phyloP scores from a whole-genome alignment of 2,888 invertebrate species.

The Dryocosmus kuriphilus region DNA sequence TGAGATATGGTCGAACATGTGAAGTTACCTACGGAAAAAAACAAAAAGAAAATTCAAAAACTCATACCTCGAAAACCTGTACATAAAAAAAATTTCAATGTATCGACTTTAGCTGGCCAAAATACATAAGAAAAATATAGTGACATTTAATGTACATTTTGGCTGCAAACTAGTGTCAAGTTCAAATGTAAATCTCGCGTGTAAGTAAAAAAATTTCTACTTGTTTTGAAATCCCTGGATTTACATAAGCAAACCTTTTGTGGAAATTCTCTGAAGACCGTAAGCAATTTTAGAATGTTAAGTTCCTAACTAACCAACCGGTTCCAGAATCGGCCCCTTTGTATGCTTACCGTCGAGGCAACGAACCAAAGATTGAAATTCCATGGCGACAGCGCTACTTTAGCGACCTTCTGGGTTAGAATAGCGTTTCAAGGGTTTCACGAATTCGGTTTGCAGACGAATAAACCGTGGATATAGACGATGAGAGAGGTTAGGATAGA shows the following conservation, averaged over 20 bases:
- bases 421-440: constrained; percentile 51
- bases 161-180: too few species aligned
- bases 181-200: too few species aligned
- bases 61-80: too few species aligned
- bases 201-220: too few species aligned
- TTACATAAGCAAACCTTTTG: background rate
- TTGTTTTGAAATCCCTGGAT: background rate
- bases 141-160: too few species aligned
- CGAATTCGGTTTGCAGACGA: constrained; percentile 54
- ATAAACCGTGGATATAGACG: constrained; percentile 58
- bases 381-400: constrained; percentile 43
- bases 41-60: too few species aligned
- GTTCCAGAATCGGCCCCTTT: constrained; percentile 51
- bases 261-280: too few species aligned
- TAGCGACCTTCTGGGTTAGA: constrained; percentile 42
- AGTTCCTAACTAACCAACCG: constrained; percentile 56
- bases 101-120: too few species aligned
- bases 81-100: too few species aligned
- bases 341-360: constrained; percentile 56
- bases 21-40: too few species aligned
- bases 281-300: background rate
- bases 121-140: too few species aligned
- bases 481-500: constrained; percentile 41
- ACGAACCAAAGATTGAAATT: constrained; percentile 57
- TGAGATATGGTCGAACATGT: too few species aligned